Percentiles rank a stretch among this genome's conserved stretches.
phyloP scores from a whole-genome alignment of 2,113 vertebrate species.

The Apteryx mantelli region DNA sequence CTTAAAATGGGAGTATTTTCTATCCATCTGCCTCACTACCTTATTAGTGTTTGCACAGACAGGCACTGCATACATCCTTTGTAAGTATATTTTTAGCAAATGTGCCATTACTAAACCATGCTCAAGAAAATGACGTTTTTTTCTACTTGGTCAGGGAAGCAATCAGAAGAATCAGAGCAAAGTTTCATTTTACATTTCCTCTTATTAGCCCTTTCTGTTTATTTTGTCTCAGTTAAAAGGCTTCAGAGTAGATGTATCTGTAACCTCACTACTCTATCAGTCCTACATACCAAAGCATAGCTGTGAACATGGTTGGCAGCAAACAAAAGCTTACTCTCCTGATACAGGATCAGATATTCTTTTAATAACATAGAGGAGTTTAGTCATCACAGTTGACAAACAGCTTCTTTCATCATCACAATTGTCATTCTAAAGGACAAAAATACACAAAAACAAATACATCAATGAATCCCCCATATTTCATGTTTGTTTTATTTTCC shows the following conservation, averaged over 20 bases:
- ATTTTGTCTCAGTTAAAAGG: neutral
- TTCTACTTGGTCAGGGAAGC: neutral
- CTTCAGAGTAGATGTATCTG: neutral
- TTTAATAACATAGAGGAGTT: neutral
- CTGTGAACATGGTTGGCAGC: neutral
- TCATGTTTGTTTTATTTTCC: neutral
- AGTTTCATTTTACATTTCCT: neutral
- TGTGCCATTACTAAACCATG: neutral
- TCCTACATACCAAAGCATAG: neutral
- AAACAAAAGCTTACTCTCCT: neutral
- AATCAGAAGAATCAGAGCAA: neutral
- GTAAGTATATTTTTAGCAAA: neutral
- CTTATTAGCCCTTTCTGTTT: neutral
- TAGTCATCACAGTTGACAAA: neutral
- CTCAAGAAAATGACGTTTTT: neutral
- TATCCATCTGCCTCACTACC: accelerated
- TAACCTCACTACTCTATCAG: neutral
- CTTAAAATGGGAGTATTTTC: accelerated
- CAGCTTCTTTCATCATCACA: neutral
- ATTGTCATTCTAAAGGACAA: neutral
- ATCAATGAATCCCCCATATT: neutral
- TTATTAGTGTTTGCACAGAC: neutral
- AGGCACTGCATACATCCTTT: neutral
- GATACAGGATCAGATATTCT: neutral
- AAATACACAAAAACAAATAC: neutral